Evolutionary conservation across 2,113 vertebrate species (phyloP), one percentile per base, ranked within the genome.

Genomic region (Elanus axillaris): DNA sequence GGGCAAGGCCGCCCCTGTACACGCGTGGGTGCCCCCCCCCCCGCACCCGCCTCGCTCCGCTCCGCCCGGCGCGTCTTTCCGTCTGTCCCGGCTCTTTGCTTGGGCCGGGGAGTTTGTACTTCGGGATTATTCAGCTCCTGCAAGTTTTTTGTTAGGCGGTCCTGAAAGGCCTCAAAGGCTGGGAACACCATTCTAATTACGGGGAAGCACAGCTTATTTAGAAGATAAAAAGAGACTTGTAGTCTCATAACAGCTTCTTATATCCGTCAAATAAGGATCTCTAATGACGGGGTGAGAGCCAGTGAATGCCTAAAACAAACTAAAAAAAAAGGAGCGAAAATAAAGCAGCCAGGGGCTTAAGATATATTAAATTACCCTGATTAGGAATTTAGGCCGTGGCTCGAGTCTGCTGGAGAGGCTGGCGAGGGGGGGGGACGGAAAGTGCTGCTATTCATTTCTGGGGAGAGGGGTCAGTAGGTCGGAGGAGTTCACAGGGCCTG

Each of bases 321-420:
- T 99, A 98, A 90, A 98, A 98, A 97, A 98, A 98, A 98, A 98
- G 98, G 97, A 98, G 98, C 90, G 98, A 98, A 98, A 98, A 98
- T 98, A 99, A 99, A 99, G 98, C 98, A 98, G 98, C 98, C 97
- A 97, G 98, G 97, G 98, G 98, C 98, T 99, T 99, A 98, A 99
- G 98, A 99, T 99, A 99, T 99, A 99, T 99, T 99, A 99, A 99
- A 99, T 99, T 99, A 99, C 99, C 99, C 99, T 99, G 99, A 99
- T 99, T 99, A 99, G 99, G 98, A 99, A 99, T 99, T 98, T 98
- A 98, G 98, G 98, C 98, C 77, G 98, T 98, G 98, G 98, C 98
- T 98, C 98, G 98, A 98, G 98, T 98, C 98, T 98, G 98, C 98
- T 98, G 98, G 98, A 99, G 99, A 98, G 98, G 98, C 98, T 97